A percentile compares a stretch with the other conserved stretches of the same genome.
phyloP scores from a whole-genome alignment of 37 sponge, comb jelly and placozoan species.

The Ephydatia muelleri region DNA sequence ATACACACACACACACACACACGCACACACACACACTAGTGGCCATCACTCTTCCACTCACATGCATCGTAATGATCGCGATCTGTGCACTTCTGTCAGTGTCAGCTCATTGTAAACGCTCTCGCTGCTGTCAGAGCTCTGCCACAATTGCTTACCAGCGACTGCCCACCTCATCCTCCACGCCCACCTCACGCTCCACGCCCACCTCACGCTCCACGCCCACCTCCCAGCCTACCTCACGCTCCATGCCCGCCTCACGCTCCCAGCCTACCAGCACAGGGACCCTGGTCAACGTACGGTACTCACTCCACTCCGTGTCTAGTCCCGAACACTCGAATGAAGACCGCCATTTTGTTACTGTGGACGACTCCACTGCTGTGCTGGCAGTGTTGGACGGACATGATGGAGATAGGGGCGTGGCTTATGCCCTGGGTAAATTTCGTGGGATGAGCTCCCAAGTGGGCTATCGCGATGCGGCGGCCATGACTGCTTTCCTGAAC shows the following conservation, averaged over 20 bases:
- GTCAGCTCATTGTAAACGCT: too few species aligned
- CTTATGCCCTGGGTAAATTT: conserved; percentile 17
- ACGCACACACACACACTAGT: too few species aligned
- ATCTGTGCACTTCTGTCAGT: too few species aligned
- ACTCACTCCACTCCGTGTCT: conserved; percentile 14
- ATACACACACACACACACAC: background rate
- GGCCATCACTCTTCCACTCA: too few species aligned
- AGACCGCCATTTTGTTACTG: conserved; percentile 62
- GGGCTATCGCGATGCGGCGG: background rate
- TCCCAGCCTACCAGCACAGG: too few species aligned
- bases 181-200: too few species aligned
- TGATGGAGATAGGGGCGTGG: conserved; percentile 81
- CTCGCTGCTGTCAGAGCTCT: too few species aligned
- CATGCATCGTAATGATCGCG: too few species aligned
- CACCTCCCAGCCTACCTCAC: too few species aligned
- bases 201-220: too few species aligned
- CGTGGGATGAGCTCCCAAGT: background rate
- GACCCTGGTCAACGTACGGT: conserved; percentile 61
- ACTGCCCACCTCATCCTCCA: background rate
- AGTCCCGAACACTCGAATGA: conserved; percentile 61
- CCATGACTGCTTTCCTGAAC: conserved; percentile 15
- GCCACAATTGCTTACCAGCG: background rate
- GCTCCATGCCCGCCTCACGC: too few species aligned
- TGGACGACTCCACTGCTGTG: background rate
- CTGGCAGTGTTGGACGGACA: conserved; percentile 93